Base-by-base conservation (phyloP, 2,888 invertebrate species). In the Incurvaria masculella region DNA sequence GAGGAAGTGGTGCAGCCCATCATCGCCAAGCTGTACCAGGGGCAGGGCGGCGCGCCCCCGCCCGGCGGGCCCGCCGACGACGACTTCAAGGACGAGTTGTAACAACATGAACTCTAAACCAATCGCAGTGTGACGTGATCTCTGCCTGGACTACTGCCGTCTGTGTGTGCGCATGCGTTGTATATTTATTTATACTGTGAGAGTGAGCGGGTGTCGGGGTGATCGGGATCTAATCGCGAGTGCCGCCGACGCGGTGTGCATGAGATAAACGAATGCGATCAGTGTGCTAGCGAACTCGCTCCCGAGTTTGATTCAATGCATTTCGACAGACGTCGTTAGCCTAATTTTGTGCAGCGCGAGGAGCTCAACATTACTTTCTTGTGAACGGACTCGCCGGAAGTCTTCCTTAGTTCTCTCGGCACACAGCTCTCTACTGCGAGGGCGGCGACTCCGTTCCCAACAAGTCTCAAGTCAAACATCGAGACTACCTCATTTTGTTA, bases 1-100 rank as follows among this genome's bases (percentile, higher is more conserved):
- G 96, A 97, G 67, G 92, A 93, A 58, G 85, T 97, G 33, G 96
- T 97, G 1, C 96, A 97, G 67, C 99, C 99, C 8, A 98, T 99
- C 66, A 93, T 98, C 64, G 89, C 94, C 47, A 98, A 99, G 78
- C 76, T 99, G 56, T 98, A 99, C 75, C 92, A 94, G 64, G 89
- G 89, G 21, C 82, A 88, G 53, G 93, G 91, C 18, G 90, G 89
- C 20, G 84, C 84, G 14, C 89, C 91, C 17, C 90, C 91, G 18
- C 85, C 87, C 27, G 69, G 81, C 21, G 79, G 83, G 18, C 85
- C 82, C 41, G 87, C 86, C 1, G 88, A 86, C 1, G 86, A 85
- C 42, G 86, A 85, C 61, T 84, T 91, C 65, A 92, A 90, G 69
- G 93, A 93, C 69, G 92, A 93, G 78, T 84, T 93, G 81, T 93